Evolutionary conservation across 1,140 invertebrate genomes (phyloP).

Genomic region (Homarus americanus): DNA sequence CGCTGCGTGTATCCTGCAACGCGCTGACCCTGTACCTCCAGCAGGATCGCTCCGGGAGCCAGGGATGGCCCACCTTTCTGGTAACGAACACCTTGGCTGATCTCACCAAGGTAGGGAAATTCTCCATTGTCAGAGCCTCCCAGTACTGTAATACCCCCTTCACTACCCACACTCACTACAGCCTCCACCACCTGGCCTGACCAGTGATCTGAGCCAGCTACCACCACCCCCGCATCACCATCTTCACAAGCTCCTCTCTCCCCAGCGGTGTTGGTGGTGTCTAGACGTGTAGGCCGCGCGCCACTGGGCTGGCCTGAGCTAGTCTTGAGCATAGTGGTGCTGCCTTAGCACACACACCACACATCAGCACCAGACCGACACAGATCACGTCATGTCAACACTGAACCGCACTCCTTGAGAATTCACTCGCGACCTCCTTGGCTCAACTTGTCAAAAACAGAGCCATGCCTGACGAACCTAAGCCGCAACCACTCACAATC

Average conservation of each 20-base stretch:
- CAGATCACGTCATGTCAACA: slow-evolving; percentile 58
- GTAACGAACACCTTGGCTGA: slow-evolving; percentile 77
- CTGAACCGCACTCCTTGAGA: slow-evolving; percentile 2
- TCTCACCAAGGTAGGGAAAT: slow-evolving; percentile 80
- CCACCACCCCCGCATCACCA: slow-evolving; percentile 15
- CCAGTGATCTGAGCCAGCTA: slow-evolving; percentile 62
- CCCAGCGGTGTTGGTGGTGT: slow-evolving; percentile 10
- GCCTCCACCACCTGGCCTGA: slow-evolving; percentile 68
- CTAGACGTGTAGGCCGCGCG: slow-evolving; percentile 47
- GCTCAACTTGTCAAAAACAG: slow-evolving; percentile 59
- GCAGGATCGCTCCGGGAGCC: slow-evolving; percentile 80
- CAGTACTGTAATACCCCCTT: slow-evolving; percentile 75
- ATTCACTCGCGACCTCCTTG: slow-evolving; percentile 8
- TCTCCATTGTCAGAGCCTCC: slow-evolving; percentile 83
- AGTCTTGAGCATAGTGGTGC: slow-evolving; percentile 66
- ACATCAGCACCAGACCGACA: slow-evolving; percentile 28
- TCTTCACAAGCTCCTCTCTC: slow-evolving; percentile 39
- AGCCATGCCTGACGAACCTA: slow-evolving; percentile 56
- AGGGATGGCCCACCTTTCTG: slow-evolving; percentile 79
- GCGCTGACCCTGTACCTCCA: slow-evolving; percentile 84
- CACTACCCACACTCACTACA: slow-evolving; percentile 66
- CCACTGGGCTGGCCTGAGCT: slow-evolving; percentile 51
- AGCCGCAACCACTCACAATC: slow-evolving; percentile 57
- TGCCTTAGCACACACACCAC: slow-evolving; percentile 40
- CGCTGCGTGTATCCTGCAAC: slow-evolving; percentile 83